These are phyloP conservation scores for Diaphora mendica DNA, from an alignment of 2,888 invertebrate genomes.

Conservation along the genomic window DNA sequence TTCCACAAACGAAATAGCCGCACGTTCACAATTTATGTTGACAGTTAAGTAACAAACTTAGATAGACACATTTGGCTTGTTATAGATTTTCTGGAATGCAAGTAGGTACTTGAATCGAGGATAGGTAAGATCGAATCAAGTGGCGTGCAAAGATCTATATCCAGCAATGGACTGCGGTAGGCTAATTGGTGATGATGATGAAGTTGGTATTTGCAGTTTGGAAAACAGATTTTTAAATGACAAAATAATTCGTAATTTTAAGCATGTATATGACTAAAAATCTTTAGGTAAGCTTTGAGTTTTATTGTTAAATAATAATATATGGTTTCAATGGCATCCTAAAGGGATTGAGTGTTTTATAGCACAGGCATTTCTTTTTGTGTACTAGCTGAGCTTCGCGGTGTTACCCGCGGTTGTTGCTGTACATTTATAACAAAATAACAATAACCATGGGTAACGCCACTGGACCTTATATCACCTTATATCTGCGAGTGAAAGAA, in stretches of 20 bases:
- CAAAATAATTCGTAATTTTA: neutral
- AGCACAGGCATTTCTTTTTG: neutral
- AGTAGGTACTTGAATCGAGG: neutral
- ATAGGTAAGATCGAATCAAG: too few species aligned
- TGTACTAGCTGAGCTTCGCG: neutral
- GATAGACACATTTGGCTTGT: slow-evolving; percentile 35
- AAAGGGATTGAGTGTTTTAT: neutral
- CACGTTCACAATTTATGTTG: slow-evolving; percentile 67
- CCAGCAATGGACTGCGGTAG: too few species aligned
- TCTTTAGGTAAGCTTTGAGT: neutral
- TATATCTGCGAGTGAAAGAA: too few species aligned
- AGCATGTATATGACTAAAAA: neutral
- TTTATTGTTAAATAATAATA: neutral
- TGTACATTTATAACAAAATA: too few species aligned
- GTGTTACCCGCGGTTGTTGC: too few species aligned
- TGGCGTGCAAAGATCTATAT: too few species aligned
- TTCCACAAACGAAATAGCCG: slow-evolving; percentile 72
- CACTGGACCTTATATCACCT: too few species aligned
- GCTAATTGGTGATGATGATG: too few species aligned
- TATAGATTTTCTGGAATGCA: slow-evolving; percentile 10
- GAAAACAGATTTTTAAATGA: neutral
- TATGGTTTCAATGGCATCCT: neutral
- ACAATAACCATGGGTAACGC: too few species aligned
- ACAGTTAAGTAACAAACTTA: slow-evolving; percentile 50
- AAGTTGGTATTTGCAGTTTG: neutral